Conservation (phyloP, 2,113 vertebrate genomes). For the Glaucomys volans region DNA sequence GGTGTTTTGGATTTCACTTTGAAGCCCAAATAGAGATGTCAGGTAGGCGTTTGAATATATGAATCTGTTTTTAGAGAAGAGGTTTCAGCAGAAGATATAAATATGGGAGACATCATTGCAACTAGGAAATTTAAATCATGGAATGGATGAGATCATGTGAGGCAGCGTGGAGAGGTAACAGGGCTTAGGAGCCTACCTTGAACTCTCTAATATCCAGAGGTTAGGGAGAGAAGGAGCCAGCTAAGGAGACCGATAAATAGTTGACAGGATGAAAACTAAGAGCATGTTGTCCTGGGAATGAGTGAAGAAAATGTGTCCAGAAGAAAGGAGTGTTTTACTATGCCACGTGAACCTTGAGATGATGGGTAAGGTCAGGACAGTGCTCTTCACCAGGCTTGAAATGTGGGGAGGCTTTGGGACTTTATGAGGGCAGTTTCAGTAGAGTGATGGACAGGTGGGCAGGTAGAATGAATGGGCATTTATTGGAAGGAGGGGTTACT, state of each 20-base stretch:
- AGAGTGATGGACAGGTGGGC: neutral
- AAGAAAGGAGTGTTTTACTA: neutral
- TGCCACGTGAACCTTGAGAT: neutral
- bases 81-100: neutral
- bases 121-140: neutral
- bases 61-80: neutral
- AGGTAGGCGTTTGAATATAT: neutral
- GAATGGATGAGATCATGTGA: slow-evolving; percentile 31
- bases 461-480: too few relatives aligned
- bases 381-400: neutral
- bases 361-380: neutral
- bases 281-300: neutral
- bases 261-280: neutral
- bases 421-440: neutral
- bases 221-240: neutral
- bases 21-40: neutral
- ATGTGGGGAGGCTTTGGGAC: neutral
- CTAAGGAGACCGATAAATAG: slow-evolving; percentile 39
- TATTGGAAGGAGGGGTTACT: neutral
- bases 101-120: neutral
- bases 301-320: neutral
- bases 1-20: neutral
- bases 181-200: neutral
- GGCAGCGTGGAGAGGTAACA: neutral
- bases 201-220: neutral